Percentiles rank a stretch among this genome's conserved stretches.
Conservation (phyloP, 2,113 vertebrate species). For the Chamaetylas fuelleborni region DNA sequence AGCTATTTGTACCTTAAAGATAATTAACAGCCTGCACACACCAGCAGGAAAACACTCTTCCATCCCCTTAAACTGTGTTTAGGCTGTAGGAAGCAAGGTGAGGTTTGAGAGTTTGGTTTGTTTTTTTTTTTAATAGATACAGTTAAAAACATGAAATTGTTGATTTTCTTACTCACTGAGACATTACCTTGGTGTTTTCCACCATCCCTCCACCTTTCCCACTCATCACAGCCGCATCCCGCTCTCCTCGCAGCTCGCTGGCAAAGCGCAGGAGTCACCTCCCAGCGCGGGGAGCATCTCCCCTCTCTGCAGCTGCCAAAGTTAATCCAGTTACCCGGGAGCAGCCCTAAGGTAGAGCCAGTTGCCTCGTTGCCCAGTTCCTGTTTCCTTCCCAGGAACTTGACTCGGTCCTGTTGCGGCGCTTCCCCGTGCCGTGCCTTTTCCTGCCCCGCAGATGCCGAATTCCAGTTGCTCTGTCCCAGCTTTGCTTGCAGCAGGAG, state of each 20-base stretch:
- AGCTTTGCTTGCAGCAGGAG: background rate
- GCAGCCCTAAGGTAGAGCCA: background rate
- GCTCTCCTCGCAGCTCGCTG: accelerated
- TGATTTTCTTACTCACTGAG: background rate
- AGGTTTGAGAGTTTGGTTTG: background rate
- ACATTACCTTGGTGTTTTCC: background rate
- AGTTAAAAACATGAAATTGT: background rate
- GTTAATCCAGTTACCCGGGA: background rate
- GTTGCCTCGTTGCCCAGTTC: background rate
- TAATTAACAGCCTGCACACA: background rate
- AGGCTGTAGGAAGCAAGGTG: background rate
- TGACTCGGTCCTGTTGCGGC: background rate
- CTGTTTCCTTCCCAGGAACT: background rate
- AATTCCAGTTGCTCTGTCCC: background rate
- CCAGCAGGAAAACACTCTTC: background rate
- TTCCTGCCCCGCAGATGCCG: background rate
- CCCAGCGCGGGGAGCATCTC: background rate
- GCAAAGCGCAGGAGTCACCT: background rate
- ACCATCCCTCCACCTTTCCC: background rate
- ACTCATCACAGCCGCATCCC: accelerated
- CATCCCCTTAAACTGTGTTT: background rate
- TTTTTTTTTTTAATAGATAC: background rate
- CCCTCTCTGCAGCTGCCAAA: background rate
- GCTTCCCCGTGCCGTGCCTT: background rate
- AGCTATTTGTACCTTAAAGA: background rate